Conservation (phyloP, 1,140 invertebrate species). For the Drosophila ficusphila region DNA sequence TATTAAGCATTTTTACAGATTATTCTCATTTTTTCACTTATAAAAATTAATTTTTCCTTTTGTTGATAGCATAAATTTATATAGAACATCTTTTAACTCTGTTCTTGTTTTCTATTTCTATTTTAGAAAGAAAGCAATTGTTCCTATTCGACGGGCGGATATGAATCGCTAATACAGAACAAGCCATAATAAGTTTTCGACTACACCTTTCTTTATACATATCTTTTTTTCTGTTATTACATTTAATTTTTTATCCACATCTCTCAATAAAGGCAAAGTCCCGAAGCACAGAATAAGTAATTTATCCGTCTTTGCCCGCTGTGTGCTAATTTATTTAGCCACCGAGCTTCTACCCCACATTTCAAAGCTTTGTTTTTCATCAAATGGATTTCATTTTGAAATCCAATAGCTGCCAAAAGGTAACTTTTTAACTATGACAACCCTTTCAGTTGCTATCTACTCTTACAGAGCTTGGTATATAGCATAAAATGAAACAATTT, state of each 20-base stretch:
- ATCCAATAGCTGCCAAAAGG: constrained; percentile 77
- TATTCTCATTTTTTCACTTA: no score
- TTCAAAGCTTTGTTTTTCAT: constrained; percentile 71
- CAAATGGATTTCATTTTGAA: constrained; percentile 81
- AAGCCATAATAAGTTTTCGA: background rate
- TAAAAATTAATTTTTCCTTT: no score
- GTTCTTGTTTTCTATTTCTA: no score
- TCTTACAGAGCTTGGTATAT: constrained; percentile 19
- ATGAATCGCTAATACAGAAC: no score
- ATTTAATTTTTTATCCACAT: constrained; percentile 17
- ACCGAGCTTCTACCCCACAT: constrained; percentile 66
- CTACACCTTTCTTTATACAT: background rate
- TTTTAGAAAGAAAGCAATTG: no score
- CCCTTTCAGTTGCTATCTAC: constrained; percentile 54
- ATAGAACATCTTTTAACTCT: no score
- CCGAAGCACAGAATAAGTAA: no score
- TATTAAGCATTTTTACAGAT: no score
- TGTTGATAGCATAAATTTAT: no score
- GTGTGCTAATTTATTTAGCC: constrained; percentile 77
- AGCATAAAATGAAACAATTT: constrained; percentile 67
- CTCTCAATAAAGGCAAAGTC: no score
- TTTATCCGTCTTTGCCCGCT: background rate
- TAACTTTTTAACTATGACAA: constrained; percentile 56
- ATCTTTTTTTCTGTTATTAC: background rate
- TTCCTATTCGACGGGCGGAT: no score